A percentile compares a stretch with the other conserved stretches of the same genome.
These are phyloP conservation scores for Patagioenas fasciata DNA, from an alignment of 2,113 vertebrate species.

Conservation along the genomic window DNA sequence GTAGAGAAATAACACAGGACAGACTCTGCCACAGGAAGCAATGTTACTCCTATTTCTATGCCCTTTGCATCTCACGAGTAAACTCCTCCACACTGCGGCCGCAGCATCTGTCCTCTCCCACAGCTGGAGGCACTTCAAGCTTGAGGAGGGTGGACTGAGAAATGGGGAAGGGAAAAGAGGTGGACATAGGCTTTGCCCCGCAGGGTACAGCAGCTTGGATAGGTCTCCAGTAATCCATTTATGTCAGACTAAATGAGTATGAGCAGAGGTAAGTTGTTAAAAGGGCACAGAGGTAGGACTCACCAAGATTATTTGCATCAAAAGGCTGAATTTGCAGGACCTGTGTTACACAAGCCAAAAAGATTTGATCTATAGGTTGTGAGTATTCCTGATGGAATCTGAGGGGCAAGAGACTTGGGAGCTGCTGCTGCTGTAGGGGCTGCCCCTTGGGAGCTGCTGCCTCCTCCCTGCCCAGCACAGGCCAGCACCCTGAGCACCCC, in stretches of 20 bases:
- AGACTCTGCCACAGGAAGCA: neutral
- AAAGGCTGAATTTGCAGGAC: neutral
- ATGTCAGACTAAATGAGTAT: neutral
- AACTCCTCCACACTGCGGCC: neutral
- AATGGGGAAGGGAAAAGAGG: neutral
- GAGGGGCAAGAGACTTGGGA: neutral
- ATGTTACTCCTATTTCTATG: neutral
- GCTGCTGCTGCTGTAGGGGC: neutral
- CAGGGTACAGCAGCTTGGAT: neutral
- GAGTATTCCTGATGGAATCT: neutral
- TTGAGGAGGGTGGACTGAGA: neutral
- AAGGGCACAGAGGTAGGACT: neutral
- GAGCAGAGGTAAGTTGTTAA: neutral
- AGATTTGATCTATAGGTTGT: too few relatives aligned
- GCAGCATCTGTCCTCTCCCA: neutral
- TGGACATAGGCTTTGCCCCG: neutral
- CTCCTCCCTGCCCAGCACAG: neutral
- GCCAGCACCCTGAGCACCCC: neutral
- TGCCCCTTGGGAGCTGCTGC: neutral
- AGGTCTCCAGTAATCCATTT: neutral
- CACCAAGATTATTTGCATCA: accelerated
- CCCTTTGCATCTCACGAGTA: accelerated
- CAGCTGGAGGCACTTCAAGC: neutral
- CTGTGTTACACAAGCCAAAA: too few relatives aligned
- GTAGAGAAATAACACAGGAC: neutral